Base-by-base conservation (phyloP, 1,140 invertebrate genomes). In the Amphibalanus amphitrite region DNA sequence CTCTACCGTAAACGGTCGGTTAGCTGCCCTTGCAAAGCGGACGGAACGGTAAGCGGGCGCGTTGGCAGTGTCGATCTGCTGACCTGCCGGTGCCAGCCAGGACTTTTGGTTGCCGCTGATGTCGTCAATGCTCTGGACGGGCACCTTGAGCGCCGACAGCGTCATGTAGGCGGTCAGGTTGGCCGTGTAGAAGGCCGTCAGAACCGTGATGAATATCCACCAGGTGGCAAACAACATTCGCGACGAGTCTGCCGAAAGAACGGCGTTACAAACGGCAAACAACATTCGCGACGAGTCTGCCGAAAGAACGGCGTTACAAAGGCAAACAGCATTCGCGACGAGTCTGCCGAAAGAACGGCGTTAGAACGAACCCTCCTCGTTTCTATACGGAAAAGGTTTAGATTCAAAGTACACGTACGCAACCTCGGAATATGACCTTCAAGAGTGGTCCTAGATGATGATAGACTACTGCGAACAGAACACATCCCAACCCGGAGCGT, bases 151-250 rank as follows among this genome's bases (percentile, higher is more conserved):
- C 76, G 88, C 86, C 0, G 90, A 92, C 20, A 91, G 81, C 0
- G 91, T 93, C 1, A 94, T 82, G 77, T 92, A 93, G 29, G 92
- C 92, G 0, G 92, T 94, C 71, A 94, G 82, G 80, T 94, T 93
- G 1, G 91, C 92, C 3, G 92, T 94, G 79, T 94, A 94, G 79
- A 92, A 94, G n/a, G 91, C 89, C 0, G 90, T 93, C 26, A 94
- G 78, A 71, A 93, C 86, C 64, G 90, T 89, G 70, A 92, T 90
- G 78, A 92, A 93, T 69, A 94, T 85, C 91, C 91, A 93, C 92
- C 92, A 94, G 0, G 90, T 91, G 28, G 90, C 90, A 79, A 93
- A 93, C 4, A 93, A 80, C 30, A n/a, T n/a, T n/a, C n/a, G n/a
- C n/a, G n/a, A n/a, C n/a, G n/a, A n/a, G n/a, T n/a, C n/a, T n/a